These are phyloP conservation scores for Charina bottae DNA, from an alignment of 2,113 vertebrate genomes.

Conservation along the genomic window DNA sequence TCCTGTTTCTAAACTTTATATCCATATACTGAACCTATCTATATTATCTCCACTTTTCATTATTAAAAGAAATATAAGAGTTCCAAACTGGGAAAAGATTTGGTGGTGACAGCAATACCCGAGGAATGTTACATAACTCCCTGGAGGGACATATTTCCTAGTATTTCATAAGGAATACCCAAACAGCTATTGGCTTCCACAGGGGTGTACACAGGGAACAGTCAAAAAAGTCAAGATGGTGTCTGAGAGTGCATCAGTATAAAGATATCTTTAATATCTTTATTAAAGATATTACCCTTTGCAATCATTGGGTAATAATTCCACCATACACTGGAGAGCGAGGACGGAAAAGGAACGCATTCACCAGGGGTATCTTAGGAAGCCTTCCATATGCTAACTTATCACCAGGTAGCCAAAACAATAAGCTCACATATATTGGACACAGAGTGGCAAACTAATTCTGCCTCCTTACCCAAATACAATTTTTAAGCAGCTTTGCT, in stretches of 20 bases:
- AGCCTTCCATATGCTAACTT: neutral
- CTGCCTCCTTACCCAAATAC: neutral
- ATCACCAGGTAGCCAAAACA: neutral
- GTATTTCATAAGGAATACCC: neutral
- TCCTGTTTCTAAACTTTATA: neutral
- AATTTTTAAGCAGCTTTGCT: neutral
- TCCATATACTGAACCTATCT: neutral
- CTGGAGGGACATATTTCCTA: neutral
- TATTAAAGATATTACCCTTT: too few species aligned
- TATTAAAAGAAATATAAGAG: neutral
- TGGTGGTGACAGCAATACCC: neutral
- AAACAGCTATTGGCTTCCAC: neutral
- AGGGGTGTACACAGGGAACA: neutral
- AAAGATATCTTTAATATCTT: too few species aligned
- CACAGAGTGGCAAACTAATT: neutral
- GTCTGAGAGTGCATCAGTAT: neutral
- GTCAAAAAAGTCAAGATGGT: neutral
- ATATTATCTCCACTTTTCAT: neutral
- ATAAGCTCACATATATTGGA: neutral
- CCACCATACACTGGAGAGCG: neutral
- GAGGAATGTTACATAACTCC: neutral
- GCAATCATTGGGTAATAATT: neutral
- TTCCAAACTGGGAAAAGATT: neutral
- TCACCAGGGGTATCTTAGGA: neutral
- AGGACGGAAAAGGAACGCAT: neutral